Evolutionary conservation across 2,113 vertebrate genomes (phyloP), one percentile per base, ranked within the genome.

Genomic region (Zapus hudsonius): DNA sequence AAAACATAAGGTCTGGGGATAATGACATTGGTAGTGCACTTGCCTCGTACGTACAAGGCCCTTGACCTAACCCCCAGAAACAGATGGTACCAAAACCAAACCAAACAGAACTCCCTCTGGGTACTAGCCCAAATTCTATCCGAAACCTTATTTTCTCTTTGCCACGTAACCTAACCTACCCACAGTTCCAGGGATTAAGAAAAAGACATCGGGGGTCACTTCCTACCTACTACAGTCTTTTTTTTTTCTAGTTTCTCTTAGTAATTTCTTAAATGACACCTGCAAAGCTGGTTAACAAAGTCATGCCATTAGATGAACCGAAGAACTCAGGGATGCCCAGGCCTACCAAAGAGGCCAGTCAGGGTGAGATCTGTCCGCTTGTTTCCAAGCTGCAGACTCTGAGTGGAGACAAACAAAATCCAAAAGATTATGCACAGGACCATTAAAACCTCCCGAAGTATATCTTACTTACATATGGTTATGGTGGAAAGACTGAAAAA

Each of bases 401-500:
- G 75, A 82, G 73, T 67, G 38, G 84, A 55, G 83, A 78, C 57
- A 93, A 76, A 80, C 16, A 23, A 72, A 72, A 66, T 22, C 36
- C 38, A 67, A 89, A 55, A 59, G 19, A 59, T 9, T 38, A 16
- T 47, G 57, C 69, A n/a, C 19, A 73, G 9, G 69, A 66, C 27
- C 86, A 69, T 29, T 55, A 47, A 11, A 86, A 19, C 40, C 38
- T 83, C 66, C 74, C 81, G 42, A 73, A 90, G 2, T 52, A 40
- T 57, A 29, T 69, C 67, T 84, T 78, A 73, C 55, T 27, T 64
- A 40, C 79, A 3, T 44, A 69, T 52, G 89, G 74, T 42, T 31
- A 79, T 59, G 25, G 52, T 42, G 25, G 88, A 87, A 79, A 95
- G 6, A 79, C 29, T 86, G 55, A 38, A 86, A 94, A 47, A 73